These are phyloP conservation scores for Sander vitreus DNA, from an alignment of 2,113 vertebrate genomes.

Conservation along the genomic window DNA sequence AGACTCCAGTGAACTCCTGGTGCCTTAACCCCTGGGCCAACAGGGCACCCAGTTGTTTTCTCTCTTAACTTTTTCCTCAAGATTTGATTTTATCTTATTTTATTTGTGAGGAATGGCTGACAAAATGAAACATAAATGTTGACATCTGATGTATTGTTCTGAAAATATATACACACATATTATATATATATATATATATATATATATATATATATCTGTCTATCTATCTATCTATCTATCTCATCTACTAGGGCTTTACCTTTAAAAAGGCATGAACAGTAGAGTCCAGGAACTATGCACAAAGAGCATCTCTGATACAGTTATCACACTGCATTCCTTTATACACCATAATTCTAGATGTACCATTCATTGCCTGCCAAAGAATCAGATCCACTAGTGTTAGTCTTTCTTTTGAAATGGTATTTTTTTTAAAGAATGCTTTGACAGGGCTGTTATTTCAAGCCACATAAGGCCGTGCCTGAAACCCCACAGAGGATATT, in stretches of 20 bases:
- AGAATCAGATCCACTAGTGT: slow-evolving; percentile 3
- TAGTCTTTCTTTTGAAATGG: slow-evolving; percentile 38
- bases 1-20: not conserved
- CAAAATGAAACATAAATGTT: not conserved
- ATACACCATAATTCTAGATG: not conserved
- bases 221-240: not conserved
- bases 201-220: not conserved
- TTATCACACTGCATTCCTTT: not conserved
- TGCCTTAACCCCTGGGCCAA: not conserved
- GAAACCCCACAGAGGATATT: slow-evolving; percentile 43
- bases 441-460: slow-evolving; percentile 59
- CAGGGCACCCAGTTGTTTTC: not conserved
- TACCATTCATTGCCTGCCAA: slow-evolving; percentile 4
- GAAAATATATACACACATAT: not conserved
- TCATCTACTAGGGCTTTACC: not conserved
- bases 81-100: not conserved
- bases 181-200: not conserved
- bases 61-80: not conserved
- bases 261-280: not conserved
- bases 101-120: not conserved
- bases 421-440: slow-evolving; percentile 20
- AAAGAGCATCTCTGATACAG: not conserved
- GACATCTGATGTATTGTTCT: not conserved
- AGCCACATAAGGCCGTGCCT: slow-evolving; percentile 53
- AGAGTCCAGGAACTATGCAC: not conserved